Conservation (phyloP, 2,113 vertebrate genomes). For the Corythaeola cristata region DNA sequence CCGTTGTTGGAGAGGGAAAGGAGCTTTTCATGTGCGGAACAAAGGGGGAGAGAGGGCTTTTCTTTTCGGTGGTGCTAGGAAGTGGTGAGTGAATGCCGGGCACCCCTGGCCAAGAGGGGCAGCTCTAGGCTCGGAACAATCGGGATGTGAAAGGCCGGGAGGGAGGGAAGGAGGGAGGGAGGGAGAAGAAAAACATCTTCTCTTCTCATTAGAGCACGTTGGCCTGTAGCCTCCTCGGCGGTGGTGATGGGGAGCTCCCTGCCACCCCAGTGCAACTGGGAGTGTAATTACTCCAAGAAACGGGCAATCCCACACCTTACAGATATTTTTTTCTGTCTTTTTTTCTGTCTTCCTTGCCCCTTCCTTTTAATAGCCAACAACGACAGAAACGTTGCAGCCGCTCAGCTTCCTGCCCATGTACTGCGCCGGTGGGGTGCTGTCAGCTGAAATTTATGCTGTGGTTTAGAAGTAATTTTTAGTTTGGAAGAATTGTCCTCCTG, state of each 20-base stretch:
- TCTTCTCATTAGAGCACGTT: slow-evolving; percentile 15
- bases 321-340: too few species aligned
- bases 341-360: not conserved
- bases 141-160: slow-evolving; percentile 9
- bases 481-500: slow-evolving; percentile 40
- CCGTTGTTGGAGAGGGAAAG: not conserved
- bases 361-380: slow-evolving; percentile 36
- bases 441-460: slow-evolving; percentile 58
- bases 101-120: slow-evolving; percentile 14
- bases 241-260: not conserved
- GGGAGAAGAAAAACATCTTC: not conserved
- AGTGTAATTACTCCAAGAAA: not conserved
- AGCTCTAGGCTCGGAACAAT: slow-evolving; percentile 14
- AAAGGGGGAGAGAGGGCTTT: slow-evolving; percentile 8
- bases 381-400: not conserved
- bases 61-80: not conserved
- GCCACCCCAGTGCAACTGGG: not conserved
- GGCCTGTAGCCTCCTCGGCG: not conserved
- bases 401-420: not conserved
- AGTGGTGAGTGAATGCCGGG: not conserved
- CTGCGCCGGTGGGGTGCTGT: not conserved
- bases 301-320: not conserved
- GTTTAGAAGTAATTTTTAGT: slow-evolving; percentile 59
- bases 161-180: not conserved
- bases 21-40: slow-evolving; percentile 14